Conservation (phyloP, 2,113 vertebrate genomes). For the Lophius piscatorius region DNA sequence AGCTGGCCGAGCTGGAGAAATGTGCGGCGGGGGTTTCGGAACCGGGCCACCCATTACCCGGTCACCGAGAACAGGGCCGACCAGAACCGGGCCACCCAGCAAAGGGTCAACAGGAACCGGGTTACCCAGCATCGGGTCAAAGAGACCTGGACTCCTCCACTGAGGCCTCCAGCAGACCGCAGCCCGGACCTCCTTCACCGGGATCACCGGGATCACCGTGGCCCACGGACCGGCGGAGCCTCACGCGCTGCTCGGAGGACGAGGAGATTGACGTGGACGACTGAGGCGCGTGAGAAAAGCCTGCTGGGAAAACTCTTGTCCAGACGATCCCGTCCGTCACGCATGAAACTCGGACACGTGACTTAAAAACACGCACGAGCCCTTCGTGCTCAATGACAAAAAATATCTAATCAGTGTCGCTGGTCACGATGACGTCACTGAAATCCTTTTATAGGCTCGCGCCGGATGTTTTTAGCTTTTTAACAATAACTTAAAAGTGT, state of each 20-base stretch:
- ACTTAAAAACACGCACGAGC: conserved; percentile 37
- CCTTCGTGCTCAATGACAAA: not conserved
- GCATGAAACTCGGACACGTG: conserved; percentile 26
- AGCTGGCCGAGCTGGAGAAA: conserved; percentile 88
- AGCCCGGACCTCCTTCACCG: conserved; percentile 75
- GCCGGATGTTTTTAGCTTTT: conserved; percentile 1
- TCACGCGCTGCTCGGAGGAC: conserved; percentile 87
- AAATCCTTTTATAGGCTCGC: conserved; percentile 6
- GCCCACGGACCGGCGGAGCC: conserved; percentile 81
- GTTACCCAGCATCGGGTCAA: conserved; percentile 56
- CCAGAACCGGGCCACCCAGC: conserved; percentile 60
- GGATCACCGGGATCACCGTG: conserved; percentile 79
- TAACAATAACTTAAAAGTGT: conserved; percentile 10
- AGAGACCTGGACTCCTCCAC: conserved; percentile 56
- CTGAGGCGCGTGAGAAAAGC: conserved; percentile 61
- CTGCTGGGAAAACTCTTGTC: conserved; percentile 2
- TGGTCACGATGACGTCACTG: too few species aligned
- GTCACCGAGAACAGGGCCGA: too few species aligned
- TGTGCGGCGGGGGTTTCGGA: conserved; percentile 66
- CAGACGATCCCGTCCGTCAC: conserved; percentile 24
- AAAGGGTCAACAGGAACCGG: too few species aligned
- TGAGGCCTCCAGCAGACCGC: conserved; percentile 62
- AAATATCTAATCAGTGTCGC: too few species aligned
- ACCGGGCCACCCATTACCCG: conserved; percentile 57
- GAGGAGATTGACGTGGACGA: conserved; percentile 94